Conservation (phyloP, 2,888 invertebrate species). For the Sycophila texana region DNA sequence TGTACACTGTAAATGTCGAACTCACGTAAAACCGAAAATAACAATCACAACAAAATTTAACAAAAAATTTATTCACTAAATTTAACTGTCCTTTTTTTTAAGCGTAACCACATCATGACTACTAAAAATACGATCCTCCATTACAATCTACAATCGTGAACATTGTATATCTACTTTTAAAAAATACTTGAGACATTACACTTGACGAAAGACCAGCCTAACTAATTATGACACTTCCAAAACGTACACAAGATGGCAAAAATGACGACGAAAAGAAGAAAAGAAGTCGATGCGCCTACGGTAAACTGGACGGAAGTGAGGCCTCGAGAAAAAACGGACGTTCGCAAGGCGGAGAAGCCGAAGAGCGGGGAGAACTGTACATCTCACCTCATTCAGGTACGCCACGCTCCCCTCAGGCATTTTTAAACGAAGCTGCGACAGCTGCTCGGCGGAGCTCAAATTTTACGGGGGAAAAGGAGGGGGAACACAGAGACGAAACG, state of each 20-base stretch:
- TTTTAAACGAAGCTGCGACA: constrained; percentile 45
- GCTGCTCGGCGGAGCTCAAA: constrained; percentile 41
- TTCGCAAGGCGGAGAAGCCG: neutral
- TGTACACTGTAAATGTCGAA: no score
- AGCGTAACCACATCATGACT: no score
- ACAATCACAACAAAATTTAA: no score
- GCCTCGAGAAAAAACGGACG: constrained; percentile 12
- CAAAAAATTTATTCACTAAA: no score
- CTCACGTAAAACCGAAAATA: no score
- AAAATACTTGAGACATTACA: no score
- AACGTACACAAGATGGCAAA: neutral
- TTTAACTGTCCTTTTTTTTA: no score
- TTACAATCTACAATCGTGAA: no score
- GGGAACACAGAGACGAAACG: constrained; percentile 22
- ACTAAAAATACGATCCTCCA: no score
- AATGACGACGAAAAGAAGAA: neutral
- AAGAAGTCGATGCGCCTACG: constrained; percentile 19
- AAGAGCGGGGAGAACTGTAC: constrained; percentile 18
- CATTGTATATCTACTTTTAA: no score
- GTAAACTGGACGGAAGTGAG: constrained; percentile 41
- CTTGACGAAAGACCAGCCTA: no score
- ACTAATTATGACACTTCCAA: no score
- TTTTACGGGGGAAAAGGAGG: constrained; percentile 7
- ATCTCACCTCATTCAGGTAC: constrained; percentile 7
- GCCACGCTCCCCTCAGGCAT: constrained; percentile 38